A percentile compares a stretch with the other conserved stretches of the same genome.
Evolutionary conservation across 2,888 invertebrate species (phyloP).

Genomic region (Ichneumon xanthorius): DNA sequence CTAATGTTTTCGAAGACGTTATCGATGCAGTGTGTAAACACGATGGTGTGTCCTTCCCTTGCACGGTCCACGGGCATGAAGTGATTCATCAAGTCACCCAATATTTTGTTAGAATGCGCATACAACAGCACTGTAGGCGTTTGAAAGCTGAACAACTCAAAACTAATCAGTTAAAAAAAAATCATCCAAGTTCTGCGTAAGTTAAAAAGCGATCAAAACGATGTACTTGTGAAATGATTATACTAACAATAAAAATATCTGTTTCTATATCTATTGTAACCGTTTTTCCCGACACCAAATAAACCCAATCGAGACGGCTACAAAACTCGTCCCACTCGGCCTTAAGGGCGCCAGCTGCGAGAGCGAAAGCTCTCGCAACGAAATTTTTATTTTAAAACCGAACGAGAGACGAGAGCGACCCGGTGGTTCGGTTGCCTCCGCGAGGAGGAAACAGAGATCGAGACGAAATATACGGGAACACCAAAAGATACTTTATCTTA

Average conservation of each 20-base stretch:
- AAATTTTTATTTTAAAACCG: no score
- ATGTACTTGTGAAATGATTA: background rate
- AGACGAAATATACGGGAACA: no score
- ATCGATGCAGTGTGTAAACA: slow-evolving; percentile 8
- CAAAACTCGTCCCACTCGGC: no score
- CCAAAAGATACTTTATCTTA: no score
- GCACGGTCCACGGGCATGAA: slow-evolving; percentile 23
- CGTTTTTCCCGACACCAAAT: no score
- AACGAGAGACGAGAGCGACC: no score
- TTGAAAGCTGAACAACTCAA: slow-evolving; percentile 38
- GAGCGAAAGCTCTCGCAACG: no score
- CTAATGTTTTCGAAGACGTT: slow-evolving; percentile 40
- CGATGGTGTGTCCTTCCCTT: slow-evolving; percentile 27
- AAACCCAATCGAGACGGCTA: no score
- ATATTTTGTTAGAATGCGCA: slow-evolving; percentile 33
- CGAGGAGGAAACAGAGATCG: no score
- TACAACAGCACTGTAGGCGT: slow-evolving; percentile 39
- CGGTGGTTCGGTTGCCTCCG: no score
- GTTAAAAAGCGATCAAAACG: background rate
- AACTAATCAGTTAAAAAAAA: slow-evolving; percentile 37
- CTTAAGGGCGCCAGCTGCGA: no score
- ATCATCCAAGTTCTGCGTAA: slow-evolving; percentile 30
- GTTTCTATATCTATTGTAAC: no score
- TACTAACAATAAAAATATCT: slow-evolving; percentile 3
- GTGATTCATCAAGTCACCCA: slow-evolving; percentile 1